Percentiles rank a stretch among this genome's conserved stretches.
Conservation (phyloP, 2,113 vertebrate genomes). For the Corythaixoides concolor region DNA sequence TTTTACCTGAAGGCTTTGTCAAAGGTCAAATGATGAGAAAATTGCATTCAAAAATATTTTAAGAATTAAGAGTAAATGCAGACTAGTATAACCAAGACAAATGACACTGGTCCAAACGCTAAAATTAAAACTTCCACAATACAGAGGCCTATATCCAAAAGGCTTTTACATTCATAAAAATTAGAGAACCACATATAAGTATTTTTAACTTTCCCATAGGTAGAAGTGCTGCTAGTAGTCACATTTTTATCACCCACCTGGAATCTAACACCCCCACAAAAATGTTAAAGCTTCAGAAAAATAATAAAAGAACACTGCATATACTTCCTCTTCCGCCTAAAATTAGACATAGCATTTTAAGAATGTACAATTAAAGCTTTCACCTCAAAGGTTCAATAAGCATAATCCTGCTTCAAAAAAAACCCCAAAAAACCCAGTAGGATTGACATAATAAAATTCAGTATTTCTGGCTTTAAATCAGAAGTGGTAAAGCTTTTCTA, state of each 20-base stretch:
- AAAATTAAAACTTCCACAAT: neutral
- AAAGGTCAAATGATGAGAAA: neutral
- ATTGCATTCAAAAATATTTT: neutral
- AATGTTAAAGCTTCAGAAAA: neutral
- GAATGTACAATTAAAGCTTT: constrained; percentile 6
- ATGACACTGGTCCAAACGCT: neutral
- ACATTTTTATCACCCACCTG: neutral
- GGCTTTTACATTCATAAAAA: neutral
- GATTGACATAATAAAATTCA: neutral
- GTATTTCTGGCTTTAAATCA: neutral
- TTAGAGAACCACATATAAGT: neutral
- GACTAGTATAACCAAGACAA: neutral
- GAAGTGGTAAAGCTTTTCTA: neutral
- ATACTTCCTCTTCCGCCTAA: neutral
- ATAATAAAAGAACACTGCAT: neutral
- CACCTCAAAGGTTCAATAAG: neutral
- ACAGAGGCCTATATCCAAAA: neutral
- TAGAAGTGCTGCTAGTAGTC: neutral
- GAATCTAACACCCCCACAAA: neutral
- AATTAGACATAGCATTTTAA: neutral
- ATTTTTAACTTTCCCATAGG: constrained; percentile 4
- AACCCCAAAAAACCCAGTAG: accelerated
- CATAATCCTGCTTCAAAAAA: neutral
- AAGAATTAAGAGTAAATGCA: neutral
- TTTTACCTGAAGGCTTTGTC: neutral